These are phyloP conservation scores for Nasonia longicornis DNA, from an alignment of 1,140 invertebrate genomes.

Conservation along the genomic window DNA sequence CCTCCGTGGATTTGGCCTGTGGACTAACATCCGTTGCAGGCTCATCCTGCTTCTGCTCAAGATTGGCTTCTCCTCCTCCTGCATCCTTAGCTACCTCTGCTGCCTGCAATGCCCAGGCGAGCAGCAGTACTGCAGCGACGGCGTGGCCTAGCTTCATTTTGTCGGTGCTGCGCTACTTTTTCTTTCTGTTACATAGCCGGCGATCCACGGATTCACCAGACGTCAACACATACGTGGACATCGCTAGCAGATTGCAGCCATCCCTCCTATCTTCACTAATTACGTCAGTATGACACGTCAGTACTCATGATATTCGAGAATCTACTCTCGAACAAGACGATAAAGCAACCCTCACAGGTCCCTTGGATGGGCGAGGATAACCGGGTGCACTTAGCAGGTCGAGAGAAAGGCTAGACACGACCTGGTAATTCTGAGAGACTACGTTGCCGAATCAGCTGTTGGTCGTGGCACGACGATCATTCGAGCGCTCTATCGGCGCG, in stretches of 20 bases:
- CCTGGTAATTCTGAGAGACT: not conserved
- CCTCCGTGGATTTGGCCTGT: constrained; percentile 47
- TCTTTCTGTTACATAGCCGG: constrained; percentile 44
- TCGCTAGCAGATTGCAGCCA: constrained; percentile 47
- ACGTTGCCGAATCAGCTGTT: constrained; percentile 18
- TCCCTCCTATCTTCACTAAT: constrained; percentile 48
- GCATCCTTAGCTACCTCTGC: constrained; percentile 52
- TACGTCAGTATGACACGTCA: constrained; percentile 60
- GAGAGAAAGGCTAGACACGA: not conserved
- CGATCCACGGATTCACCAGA: constrained; percentile 39
- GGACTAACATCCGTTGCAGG: not conserved
- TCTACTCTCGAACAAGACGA: too few species aligned
- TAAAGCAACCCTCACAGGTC: not conserved
- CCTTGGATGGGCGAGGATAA: not conserved
- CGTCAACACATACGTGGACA: constrained; percentile 56
- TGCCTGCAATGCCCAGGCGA: constrained; percentile 49
- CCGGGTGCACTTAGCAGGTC: not conserved
- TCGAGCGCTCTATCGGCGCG: constrained; percentile 2
- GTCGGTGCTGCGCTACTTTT: constrained; percentile 38
- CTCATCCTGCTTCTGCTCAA: constrained; percentile 47
- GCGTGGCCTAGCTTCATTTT: constrained; percentile 53
- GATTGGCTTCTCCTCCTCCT: constrained; percentile 46
- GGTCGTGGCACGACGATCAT: constrained; percentile 1
- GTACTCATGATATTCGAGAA: constrained; percentile 38
- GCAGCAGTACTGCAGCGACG: constrained; percentile 46